Evolutionary conservation across 2,797 vertebrate species (phyloP), one percentile per base, ranked within the genome.

Genomic region (Rachycentron canadum): DNA sequence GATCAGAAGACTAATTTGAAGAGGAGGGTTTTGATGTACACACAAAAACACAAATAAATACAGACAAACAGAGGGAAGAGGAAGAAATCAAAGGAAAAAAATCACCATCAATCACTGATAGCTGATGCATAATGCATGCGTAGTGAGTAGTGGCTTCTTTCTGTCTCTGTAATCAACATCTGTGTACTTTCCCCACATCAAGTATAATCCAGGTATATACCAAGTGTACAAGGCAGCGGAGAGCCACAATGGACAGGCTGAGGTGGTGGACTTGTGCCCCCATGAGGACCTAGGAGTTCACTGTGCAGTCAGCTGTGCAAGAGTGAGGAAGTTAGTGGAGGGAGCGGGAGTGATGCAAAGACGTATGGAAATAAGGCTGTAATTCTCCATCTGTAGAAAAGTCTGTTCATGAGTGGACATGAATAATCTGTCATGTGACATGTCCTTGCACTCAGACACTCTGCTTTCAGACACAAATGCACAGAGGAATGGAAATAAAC

Each of bases 241-340:
- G 56, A 34, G 69, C 60, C 47, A 14, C 26, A 52, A 73, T 34
- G 26, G 58, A 55, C 50, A 28, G 73, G 49, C 60, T 65, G 80
- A 73, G 81, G 73, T 82, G 70, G 61, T 68, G 70, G 67, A 73
- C 82, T 41, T 11, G 26, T 41, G 59, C 47, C 81, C 45, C 68
- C 5, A 34, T 7, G 78, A 79, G 85, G 74, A 76, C 69, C 49
- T 4, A 53, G 52, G 79, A 85, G 89, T 87, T 92, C 90, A 91
- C 21, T 28, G 87, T 83, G 86, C 82, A 91, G 91, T 93, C 87
- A 91, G 73, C 84, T 73, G 70, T 86, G 60, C 72, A 75, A 7
- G 50, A 73, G 81, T 67, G 79, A 70, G 56, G 43, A 72, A 61
- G 63, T 74, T 53, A 43, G 79, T 1, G 23, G 67, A 36, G 56